Conservation (phyloP, 2,888 invertebrate genomes). For the Acanthosepion lycidas region DNA sequence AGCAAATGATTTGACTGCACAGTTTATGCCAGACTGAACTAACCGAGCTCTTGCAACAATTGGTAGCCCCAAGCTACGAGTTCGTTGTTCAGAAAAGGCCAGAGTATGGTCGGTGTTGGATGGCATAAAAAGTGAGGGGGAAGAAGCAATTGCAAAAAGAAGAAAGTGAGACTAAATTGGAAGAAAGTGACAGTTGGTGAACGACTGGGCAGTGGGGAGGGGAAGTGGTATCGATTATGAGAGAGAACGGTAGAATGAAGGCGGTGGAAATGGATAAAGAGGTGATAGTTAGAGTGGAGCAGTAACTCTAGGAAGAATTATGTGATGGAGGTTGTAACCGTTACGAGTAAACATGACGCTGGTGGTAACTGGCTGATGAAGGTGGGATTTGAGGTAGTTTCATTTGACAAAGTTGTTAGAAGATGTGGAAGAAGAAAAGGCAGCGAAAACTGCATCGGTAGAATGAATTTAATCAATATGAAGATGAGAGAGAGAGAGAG, state of each 20-base stretch:
- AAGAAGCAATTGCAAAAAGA: background rate
- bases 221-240: background rate
- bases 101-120: background rate
- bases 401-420: background rate
- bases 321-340: background rate
- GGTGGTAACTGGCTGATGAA: background rate
- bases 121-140: background rate
- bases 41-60: constrained; percentile 33
- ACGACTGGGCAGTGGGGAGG: background rate
- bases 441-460: background rate
- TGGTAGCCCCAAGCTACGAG: constrained; percentile 1
- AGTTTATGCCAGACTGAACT: constrained; percentile 33
- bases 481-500: background rate
- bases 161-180: background rate
- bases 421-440: background rate
- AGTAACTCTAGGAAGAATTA: background rate
- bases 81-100: background rate
- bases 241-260: background rate
- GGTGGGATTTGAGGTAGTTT: constrained; percentile 11
- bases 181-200: constrained; percentile 5
- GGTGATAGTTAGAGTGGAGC: background rate
- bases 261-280: background rate
- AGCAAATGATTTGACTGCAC: constrained; percentile 21
- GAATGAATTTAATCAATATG: background rate
- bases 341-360: background rate